A percentile compares a stretch with the other conserved stretches of the same genome.
Evolutionary conservation across 2,113 vertebrate genomes (phyloP).

Genomic region (Sturnus vulgaris): DNA sequence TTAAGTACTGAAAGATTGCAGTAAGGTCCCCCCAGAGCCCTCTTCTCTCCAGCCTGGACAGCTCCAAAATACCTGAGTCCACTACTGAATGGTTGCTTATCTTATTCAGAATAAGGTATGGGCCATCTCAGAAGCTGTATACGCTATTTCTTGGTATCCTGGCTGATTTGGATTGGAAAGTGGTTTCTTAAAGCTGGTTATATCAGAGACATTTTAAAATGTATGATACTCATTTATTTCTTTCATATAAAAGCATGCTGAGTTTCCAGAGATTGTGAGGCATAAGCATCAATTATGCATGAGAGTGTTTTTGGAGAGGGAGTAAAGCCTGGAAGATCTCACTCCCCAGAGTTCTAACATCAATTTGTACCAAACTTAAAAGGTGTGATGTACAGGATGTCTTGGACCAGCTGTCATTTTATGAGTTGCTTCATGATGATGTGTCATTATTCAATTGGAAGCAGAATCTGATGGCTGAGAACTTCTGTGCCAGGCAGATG

Average conservation of each 20-base stretch:
- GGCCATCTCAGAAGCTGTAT: not conserved
- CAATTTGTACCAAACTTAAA: not conserved
- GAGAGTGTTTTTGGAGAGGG: not conserved
- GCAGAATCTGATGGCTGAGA: not conserved
- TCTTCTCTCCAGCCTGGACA: not conserved
- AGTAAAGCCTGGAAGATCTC: not conserved
- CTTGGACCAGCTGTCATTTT: not conserved
- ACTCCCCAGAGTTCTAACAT: not conserved
- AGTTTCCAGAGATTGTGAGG: not conserved
- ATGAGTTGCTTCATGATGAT: not conserved
- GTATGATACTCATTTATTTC: not conserved
- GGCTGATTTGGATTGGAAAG: not conserved
- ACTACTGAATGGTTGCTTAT: not conserved
- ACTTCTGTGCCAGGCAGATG: not conserved
- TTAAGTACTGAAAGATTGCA: not conserved
- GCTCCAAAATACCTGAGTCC: not conserved
- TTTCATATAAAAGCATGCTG: not conserved
- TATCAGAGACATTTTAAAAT: not conserved
- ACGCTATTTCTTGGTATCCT: not conserved
- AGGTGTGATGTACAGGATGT: not conserved
- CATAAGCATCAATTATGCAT: not conserved
- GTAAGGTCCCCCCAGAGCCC: rapidly evolving
- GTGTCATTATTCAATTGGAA: not conserved
- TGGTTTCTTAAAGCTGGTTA: not conserved
- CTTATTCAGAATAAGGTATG: not conserved